Evolutionary conservation across 2,888 invertebrate species (phyloP).

Genomic region (Cosmorhoe ocellata): DNA sequence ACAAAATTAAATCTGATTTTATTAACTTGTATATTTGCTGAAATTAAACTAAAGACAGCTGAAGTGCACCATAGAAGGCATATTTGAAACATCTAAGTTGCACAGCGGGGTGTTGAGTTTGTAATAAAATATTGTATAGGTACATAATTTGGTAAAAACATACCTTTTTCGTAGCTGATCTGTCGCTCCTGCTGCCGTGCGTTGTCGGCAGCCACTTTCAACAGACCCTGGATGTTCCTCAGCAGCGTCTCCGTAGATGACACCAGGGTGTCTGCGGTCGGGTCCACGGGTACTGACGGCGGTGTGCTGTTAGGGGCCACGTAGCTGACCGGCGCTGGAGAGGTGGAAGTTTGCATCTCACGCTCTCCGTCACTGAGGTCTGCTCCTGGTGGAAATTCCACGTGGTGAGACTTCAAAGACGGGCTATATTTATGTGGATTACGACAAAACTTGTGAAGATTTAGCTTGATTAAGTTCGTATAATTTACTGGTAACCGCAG

Average conservation of each 20-base stretch:
- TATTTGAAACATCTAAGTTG: too few species aligned
- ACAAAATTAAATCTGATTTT: too few species aligned
- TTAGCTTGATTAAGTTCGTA: too few species aligned
- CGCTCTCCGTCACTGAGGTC: constrained; percentile 90
- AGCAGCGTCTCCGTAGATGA: constrained; percentile 96
- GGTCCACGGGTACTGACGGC: constrained; percentile 72
- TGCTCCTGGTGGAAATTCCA: constrained; percentile 60
- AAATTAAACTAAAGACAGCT: too few species aligned
- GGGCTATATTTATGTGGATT: too few species aligned
- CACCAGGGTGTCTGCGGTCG: constrained; percentile 79
- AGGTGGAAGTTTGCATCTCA: constrained; percentile 83
- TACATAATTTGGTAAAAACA: too few species aligned
- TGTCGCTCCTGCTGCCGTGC: constrained; percentile 97
- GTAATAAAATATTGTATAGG: too few species aligned
- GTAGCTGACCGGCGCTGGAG: constrained; percentile 89
- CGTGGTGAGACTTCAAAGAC: background rate
- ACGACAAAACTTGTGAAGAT: too few species aligned
- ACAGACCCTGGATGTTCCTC: constrained; percentile 96
- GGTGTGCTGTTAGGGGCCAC: constrained; percentile 86
- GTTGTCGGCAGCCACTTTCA: constrained; percentile 98
- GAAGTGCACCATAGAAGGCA: too few species aligned
- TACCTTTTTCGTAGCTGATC: constrained; percentile 98
- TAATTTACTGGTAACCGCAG: too few species aligned
- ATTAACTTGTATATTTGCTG: too few species aligned
- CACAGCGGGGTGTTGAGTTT: too few species aligned